Percentiles rank a stretch among this genome's conserved stretches.
Evolutionary conservation across 2,797 vertebrate species (phyloP).

Genomic region (Falco cherrug): DNA sequence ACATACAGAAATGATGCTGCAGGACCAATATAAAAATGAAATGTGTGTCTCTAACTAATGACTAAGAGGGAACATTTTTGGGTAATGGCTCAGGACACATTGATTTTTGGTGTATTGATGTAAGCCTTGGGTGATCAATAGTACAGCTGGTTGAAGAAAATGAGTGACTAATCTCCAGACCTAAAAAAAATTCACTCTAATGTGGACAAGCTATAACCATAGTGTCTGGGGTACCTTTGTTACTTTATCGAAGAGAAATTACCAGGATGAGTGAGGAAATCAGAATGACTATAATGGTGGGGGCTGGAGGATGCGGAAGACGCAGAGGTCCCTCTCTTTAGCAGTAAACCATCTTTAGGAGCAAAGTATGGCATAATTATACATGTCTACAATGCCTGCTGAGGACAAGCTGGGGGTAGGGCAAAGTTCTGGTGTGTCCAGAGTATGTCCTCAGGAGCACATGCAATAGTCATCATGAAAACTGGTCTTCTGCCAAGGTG

Average conservation of each 20-base stretch:
- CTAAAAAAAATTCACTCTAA: background rate
- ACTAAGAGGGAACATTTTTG: background rate
- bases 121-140: background rate
- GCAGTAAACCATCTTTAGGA: background rate
- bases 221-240: background rate
- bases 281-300: background rate
- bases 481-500: background rate
- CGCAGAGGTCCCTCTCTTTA: background rate
- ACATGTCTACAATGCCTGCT: fast-evolving
- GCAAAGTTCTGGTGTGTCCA: background rate
- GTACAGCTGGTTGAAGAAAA: background rate
- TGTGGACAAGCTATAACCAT: background rate
- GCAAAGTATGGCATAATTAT: background rate
- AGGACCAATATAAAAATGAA: background rate
- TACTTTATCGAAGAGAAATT: background rate
- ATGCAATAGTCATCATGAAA: background rate
- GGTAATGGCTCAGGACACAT: background rate
- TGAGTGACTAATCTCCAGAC: background rate
- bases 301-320: background rate
- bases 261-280: background rate
- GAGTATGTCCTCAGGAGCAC: background rate
- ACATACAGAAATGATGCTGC: background rate
- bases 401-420: background rate
- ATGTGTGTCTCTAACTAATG: background rate
- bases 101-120: background rate